Percentiles rank a stretch among this genome's conserved stretches.
Conservation (phyloP, 2,888 invertebrate genomes). For the Heliconius charithonia region DNA sequence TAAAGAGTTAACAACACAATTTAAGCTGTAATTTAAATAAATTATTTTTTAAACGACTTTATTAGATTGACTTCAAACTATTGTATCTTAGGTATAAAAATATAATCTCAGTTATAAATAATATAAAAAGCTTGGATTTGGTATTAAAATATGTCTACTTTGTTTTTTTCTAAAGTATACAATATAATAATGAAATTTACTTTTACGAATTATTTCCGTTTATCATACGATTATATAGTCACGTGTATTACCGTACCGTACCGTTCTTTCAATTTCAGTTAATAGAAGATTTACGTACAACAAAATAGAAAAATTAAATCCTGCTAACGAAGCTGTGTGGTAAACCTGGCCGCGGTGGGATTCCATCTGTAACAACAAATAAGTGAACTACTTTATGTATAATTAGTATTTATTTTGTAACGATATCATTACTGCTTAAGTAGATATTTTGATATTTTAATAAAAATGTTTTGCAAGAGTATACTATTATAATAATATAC, state of each 20-base stretch:
- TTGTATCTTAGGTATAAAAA: no score
- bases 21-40: no score
- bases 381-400: constrained; percentile 44
- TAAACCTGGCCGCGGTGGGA: constrained; percentile 59
- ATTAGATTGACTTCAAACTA: no score
- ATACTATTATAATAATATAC: no score
- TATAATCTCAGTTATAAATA: no score
- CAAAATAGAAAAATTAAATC: constrained; percentile 65
- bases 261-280: background rate
- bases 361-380: constrained; percentile 66
- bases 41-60: no score
- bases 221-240: background rate
- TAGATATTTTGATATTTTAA: no score
- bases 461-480: no score
- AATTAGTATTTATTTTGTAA: constrained; percentile 44
- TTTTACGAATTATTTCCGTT: background rate
- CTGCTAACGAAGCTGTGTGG: constrained; percentile 68
- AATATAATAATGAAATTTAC: background rate
- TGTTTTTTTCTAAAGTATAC: background rate
- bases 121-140: no score
- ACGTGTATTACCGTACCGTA: background rate
- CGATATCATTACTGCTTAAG: background rate
- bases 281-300: background rate
- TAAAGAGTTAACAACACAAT: no score
- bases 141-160: no score